These are phyloP conservation scores for Brachyhypopomus occidentalis DNA, from an alignment of 2,113 vertebrate species.

Conservation along the genomic window DNA sequence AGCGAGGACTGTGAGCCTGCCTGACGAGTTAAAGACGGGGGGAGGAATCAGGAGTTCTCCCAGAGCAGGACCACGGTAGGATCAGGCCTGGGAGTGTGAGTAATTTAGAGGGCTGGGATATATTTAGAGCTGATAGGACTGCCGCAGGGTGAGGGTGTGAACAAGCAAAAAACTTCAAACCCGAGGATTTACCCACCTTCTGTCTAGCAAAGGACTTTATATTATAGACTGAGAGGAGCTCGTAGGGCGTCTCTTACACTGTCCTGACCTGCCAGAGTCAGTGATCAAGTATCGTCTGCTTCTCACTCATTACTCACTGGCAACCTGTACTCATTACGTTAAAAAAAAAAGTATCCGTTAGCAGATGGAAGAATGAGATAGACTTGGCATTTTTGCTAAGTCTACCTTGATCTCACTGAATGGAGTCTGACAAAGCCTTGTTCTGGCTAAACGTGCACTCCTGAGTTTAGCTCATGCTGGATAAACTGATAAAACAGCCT, in stretches of 20 bases:
- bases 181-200: conserved; percentile 34
- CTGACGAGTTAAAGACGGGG: conserved; percentile 68
- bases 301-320: not conserved
- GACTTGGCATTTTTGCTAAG: no score
- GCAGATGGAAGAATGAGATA: no score
- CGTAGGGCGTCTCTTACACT: conserved; percentile 10
- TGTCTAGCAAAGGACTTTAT: conserved; percentile 18
- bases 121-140: conserved; percentile 65
- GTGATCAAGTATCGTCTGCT: not conserved
- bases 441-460: not conserved
- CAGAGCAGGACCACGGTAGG: conserved; percentile 65
- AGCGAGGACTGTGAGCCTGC: conserved; percentile 63
- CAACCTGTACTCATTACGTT: not conserved
- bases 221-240: not conserved
- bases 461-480: not conserved
- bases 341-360: no score
- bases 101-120: conserved; percentile 76
- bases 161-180: conserved; percentile 62
- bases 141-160: conserved; percentile 58
- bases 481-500: not conserved
- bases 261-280: conserved; percentile 18
- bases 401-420: no score
- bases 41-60: conserved; percentile 32
- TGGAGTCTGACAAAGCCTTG: not conserved
- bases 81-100: conserved; percentile 64